These are phyloP conservation scores for Halcyon senegalensis DNA, from an alignment of 2,113 vertebrate species.

Conservation along the genomic window DNA sequence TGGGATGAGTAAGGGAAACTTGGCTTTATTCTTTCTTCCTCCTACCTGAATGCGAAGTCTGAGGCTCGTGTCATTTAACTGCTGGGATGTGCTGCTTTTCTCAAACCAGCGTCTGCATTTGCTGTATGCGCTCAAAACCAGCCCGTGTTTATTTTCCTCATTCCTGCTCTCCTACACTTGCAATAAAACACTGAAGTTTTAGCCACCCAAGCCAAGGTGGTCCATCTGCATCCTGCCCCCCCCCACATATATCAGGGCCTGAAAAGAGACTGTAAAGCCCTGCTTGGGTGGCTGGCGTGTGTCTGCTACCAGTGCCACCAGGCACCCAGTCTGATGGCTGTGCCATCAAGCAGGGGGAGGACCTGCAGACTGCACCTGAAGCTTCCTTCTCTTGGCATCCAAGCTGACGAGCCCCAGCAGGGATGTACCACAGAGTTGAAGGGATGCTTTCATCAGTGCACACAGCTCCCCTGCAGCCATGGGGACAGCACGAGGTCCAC, in stretches of 20 bases:
- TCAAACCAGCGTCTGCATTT: background rate
- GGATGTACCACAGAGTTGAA: background rate
- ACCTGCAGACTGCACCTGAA: background rate
- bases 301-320: background rate
- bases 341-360: rapidly evolving
- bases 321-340: background rate
- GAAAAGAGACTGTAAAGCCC: background rate
- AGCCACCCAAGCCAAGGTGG: background rate
- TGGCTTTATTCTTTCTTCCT: background rate
- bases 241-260: rapidly evolving
- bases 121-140: background rate
- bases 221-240: background rate
- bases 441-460: background rate
- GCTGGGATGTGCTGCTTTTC: background rate
- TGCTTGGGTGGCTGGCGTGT: rapidly evolving
- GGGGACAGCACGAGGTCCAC: background rate
- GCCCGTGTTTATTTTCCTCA: background rate
- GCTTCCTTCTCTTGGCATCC: background rate
- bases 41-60: background rate
- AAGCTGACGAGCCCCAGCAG: background rate
- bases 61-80: background rate
- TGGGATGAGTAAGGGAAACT: rapidly evolving
- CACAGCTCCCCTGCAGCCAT: rapidly evolving
- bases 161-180: background rate
- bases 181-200: background rate